These are phyloP conservation scores for Grallaria varia DNA, from an alignment of 2,113 vertebrate genomes.

Conservation along the genomic window DNA sequence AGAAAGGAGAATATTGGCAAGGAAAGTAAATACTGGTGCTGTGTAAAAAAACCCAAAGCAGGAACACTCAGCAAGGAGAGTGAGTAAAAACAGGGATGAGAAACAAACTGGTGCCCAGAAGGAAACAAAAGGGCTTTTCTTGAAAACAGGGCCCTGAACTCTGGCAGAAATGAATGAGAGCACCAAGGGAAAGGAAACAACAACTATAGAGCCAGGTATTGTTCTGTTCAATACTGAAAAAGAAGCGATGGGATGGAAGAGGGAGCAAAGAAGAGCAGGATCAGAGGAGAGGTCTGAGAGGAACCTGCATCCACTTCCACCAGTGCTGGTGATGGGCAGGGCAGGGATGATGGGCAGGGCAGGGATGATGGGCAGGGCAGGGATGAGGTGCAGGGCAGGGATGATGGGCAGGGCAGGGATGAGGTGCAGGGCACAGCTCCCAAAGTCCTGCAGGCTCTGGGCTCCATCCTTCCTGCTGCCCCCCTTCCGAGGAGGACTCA, in stretches of 20 bases:
- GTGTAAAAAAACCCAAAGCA: neutral
- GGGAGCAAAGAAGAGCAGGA: too few species aligned
- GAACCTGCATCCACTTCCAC: neutral
- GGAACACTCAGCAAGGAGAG: neutral
- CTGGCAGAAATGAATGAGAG: neutral
- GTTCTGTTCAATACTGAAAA: neutral
- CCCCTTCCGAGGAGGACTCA: too few species aligned
- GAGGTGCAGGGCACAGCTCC: too few species aligned
- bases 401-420: neutral
- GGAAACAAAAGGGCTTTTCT: neutral
- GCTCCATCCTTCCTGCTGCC: too few species aligned
- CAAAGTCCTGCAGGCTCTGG: too few species aligned
- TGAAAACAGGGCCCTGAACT: neutral
- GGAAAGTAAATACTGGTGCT: neutral
- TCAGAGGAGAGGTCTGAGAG: neutral
- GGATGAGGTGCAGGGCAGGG: too few species aligned
- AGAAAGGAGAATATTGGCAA: neutral
- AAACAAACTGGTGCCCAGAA: neutral
- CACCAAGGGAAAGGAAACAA: neutral
- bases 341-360: neutral
- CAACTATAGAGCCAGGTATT: neutral
- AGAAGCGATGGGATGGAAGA: neutral
- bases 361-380: neutral
- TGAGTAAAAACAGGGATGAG: neutral
- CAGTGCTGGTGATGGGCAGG: neutral